Evolutionary conservation across 2,888 invertebrate species (phyloP).

Genomic region (Cephus nigrinus): DNA sequence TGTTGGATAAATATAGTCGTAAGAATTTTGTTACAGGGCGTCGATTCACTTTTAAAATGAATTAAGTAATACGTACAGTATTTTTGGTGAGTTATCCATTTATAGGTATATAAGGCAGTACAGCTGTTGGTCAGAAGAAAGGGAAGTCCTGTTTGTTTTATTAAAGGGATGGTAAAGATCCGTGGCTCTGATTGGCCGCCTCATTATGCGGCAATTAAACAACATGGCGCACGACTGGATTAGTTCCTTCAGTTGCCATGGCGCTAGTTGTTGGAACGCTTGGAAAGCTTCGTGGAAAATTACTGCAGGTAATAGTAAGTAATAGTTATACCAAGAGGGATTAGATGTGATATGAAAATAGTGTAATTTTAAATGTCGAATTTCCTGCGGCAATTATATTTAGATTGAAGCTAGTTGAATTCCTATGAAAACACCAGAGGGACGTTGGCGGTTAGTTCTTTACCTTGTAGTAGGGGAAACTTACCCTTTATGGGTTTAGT

Average conservation of each 20-base stretch:
- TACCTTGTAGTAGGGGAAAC: not conserved
- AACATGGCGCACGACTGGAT: slow-evolving; percentile 43
- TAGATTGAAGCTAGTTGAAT: not conserved
- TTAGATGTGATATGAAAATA: not conserved
- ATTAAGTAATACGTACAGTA: not conserved
- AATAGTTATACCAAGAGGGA: not conserved
- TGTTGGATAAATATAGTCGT: not conserved
- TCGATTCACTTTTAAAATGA: not conserved
- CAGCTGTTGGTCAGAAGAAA: not conserved
- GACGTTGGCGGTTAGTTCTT: not conserved
- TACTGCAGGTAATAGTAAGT: not conserved
- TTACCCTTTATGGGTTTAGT: not conserved
- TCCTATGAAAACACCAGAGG: not conserved
- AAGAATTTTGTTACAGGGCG: not conserved
- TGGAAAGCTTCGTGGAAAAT: not conserved
- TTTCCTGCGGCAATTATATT: not conserved
- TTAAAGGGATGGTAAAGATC: slow-evolving; percentile 15
- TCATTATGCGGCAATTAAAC: slow-evolving; percentile 48
- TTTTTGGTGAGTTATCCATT: not conserved
- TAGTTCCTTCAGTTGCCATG: slow-evolving; percentile 34
- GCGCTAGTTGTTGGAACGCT: slow-evolving; percentile 41
- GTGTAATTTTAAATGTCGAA: not conserved
- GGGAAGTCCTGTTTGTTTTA: not conserved
- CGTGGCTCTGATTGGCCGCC: slow-evolving; percentile 35
- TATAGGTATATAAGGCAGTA: not conserved